Evolutionary conservation across 2,113 vertebrate genomes (phyloP).

Genomic region (Atrichornis clamosus): DNA sequence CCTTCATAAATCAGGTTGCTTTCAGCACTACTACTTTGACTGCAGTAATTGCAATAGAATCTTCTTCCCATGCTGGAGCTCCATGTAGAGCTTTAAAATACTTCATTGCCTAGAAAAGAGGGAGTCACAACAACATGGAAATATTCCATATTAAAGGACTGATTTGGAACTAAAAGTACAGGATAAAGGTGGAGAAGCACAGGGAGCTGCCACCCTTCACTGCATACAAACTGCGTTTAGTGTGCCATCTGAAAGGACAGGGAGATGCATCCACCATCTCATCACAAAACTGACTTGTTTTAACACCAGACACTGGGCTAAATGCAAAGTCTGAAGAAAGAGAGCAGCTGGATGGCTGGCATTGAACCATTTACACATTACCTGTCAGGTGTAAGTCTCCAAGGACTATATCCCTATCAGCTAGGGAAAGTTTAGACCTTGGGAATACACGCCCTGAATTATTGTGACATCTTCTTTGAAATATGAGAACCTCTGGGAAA

Average conservation of each 20-base stretch:
- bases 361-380: not conserved
- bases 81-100: not conserved
- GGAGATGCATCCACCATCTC: not conserved
- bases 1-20: not conserved
- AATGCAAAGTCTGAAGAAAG: not conserved
- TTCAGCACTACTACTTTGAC: not conserved
- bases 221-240: not conserved
- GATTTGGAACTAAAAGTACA: not conserved
- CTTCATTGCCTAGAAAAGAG: not conserved
- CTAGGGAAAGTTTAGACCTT: constrained; percentile 13
- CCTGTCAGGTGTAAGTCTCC: constrained; percentile 17
- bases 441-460: not conserved
- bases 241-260: not conserved
- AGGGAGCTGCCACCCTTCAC: not conserved
- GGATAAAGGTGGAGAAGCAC: not conserved
- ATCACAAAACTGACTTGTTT: not conserved
- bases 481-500: not conserved
- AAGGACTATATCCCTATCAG: not conserved
- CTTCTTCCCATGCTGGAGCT: not conserved
- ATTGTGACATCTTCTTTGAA: not conserved
- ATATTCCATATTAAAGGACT: accelerated
- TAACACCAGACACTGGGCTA: not conserved
- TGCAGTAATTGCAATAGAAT: not conserved
- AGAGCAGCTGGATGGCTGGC: not conserved
- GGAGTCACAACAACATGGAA: not conserved